A percentile compares a stretch with the other conserved stretches of the same genome.
Evolutionary conservation across 2,888 invertebrate genomes (phyloP).

Genomic region (Aphrophora alni): DNA sequence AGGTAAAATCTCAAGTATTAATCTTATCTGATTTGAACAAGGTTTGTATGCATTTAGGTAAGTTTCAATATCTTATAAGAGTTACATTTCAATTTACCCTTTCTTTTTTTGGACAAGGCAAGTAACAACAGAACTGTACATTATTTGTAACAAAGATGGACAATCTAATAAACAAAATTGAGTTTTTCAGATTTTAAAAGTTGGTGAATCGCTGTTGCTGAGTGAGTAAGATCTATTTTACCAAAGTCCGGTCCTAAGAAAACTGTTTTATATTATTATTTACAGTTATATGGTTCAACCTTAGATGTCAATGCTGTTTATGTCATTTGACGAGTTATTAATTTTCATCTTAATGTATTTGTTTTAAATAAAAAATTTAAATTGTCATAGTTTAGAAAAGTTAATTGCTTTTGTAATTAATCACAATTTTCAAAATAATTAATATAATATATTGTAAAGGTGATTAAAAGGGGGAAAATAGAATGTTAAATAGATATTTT

Average conservation of each 20-base stretch:
- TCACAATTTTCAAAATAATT: no score
- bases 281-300: neutral
- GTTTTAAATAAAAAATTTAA: no score
- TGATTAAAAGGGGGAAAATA: no score
- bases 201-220: neutral
- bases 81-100: neutral
- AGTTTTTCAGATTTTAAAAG: constrained; percentile 22
- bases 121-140: neutral
- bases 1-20: neutral
- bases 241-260: neutral
- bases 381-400: no score
- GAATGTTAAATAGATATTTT: no score
- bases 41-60: neutral
- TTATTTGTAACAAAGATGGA: neutral
- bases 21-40: neutral
- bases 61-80: neutral
- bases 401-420: no score
- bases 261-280: neutral
- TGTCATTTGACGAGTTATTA: neutral
- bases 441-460: no score
- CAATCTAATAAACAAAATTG: constrained; percentile 11
- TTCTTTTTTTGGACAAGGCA: neutral
- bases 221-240: neutral
- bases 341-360: no score
- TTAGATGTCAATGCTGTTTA: neutral